Conservation (phyloP, 35 echinoderm and acorn worm species). For the Lytechinus variegatus region DNA sequence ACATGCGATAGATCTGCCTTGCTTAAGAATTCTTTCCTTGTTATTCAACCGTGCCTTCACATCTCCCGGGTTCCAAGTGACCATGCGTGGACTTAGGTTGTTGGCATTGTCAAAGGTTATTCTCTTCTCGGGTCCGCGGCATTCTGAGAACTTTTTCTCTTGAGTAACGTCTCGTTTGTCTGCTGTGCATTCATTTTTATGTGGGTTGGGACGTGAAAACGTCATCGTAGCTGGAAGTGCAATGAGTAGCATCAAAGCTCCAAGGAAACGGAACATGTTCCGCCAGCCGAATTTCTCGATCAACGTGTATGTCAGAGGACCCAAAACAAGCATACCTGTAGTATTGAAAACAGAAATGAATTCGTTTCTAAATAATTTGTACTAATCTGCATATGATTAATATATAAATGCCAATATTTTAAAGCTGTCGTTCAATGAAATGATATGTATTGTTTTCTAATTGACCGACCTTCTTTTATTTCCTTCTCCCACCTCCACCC, state of each 20-base stretch:
- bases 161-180: neutral
- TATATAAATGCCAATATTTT: too few relatives aligned
- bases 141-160: neutral
- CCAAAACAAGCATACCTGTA: conserved; percentile 69
- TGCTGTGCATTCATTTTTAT: neutral
- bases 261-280: conserved; percentile 73
- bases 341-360: too few relatives aligned
- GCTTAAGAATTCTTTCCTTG: too few relatives aligned
- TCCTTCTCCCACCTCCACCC: too few relatives aligned
- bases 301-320: conserved; percentile 65
- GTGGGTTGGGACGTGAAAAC: conserved; percentile 58
- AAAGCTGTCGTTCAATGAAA: too few relatives aligned
- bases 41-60: too few relatives aligned
- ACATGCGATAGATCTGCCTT: neutral
- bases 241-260: conserved; percentile 59
- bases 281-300: conserved; percentile 64
- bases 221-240: conserved; percentile 56
- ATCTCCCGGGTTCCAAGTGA: too few relatives aligned
- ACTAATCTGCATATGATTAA: too few relatives aligned
- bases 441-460: too few relatives aligned
- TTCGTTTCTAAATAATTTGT: too few relatives aligned
- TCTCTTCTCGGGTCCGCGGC: neutral
- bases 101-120: neutral
- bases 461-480: too few relatives aligned
- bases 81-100: too few relatives aligned